A percentile compares a stretch with the other conserved stretches of the same genome.
Evolutionary conservation across 1,140 invertebrate species (phyloP).

Genomic region (Globodera rostochiensis): DNA sequence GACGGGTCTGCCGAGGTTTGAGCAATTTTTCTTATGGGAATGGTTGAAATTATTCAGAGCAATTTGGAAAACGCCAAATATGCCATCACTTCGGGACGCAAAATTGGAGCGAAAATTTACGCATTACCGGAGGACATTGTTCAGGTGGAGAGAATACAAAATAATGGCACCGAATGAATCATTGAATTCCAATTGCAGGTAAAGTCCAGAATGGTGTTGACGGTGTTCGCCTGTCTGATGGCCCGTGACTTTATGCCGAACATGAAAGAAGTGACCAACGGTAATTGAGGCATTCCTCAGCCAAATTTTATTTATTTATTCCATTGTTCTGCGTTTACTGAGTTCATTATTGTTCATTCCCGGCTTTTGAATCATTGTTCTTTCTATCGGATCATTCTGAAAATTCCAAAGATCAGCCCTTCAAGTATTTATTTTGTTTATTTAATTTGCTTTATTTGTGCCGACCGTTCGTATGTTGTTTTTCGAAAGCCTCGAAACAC

Average conservation of each 20-base stretch:
- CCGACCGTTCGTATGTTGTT: not conserved
- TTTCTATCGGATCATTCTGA: not conserved
- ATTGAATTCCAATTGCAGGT: slow-evolving; percentile 63
- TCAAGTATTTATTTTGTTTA: not conserved
- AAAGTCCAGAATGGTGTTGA: slow-evolving; percentile 99
- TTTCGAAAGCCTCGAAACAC: not conserved
- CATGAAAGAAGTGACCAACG: slow-evolving; percentile 35
- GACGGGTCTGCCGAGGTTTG: slow-evolving; percentile 80
- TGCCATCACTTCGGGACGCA: slow-evolving; percentile 94
- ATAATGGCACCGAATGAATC: no score
- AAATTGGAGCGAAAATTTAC: slow-evolving; percentile 93
- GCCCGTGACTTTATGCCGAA: slow-evolving; percentile 88
- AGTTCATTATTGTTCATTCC: not conserved
- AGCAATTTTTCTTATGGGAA: slow-evolving; percentile 11
- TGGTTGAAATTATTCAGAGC: slow-evolving; percentile 70
- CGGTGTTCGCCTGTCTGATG: slow-evolving; percentile 97
- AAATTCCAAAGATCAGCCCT: not conserved
- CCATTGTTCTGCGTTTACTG: not conserved
- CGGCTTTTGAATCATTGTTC: not conserved
- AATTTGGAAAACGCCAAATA: slow-evolving; percentile 95
- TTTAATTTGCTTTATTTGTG: no score
- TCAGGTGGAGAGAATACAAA: slow-evolving; percentile 69
- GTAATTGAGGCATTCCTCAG: not conserved
- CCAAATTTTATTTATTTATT: not conserved
- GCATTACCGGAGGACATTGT: slow-evolving; percentile 98